Percentiles rank a stretch among this genome's conserved stretches.
These are phyloP conservation scores for Ptilonorhynchus violaceus DNA, from an alignment of 2,113 vertebrate species.

Conservation along the genomic window DNA sequence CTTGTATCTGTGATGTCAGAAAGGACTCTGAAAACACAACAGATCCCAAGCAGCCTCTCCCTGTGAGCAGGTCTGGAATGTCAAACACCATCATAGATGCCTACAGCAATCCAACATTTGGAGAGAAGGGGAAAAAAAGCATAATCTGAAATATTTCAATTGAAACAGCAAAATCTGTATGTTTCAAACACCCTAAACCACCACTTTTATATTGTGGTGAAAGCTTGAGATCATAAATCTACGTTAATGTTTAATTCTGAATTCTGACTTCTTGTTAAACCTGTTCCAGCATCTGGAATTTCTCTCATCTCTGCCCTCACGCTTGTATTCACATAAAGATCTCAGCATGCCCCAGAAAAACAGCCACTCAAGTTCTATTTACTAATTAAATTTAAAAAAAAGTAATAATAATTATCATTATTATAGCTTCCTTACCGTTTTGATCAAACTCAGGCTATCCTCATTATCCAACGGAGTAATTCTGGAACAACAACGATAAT, in stretches of 20 bases:
- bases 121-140: not conserved
- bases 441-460: slow-evolving; percentile 81
- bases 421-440: slow-evolving; percentile 82
- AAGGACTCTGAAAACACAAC: slow-evolving; percentile 95
- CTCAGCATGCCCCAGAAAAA: not conserved
- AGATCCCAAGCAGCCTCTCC: slow-evolving; percentile 82
- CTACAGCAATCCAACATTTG: slow-evolving; percentile 60
- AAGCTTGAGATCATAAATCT: not conserved
- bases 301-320: not conserved
- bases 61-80: slow-evolving; percentile 83
- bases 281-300: not conserved
- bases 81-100: slow-evolving; percentile 86
- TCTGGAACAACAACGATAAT: slow-evolving; percentile 66
- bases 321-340: not conserved
- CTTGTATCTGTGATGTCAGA: slow-evolving; percentile 86
- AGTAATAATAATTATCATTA: not conserved
- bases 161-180: not conserved
- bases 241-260: not conserved
- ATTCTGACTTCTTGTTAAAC: not conserved
- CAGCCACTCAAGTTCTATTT: not conserved
- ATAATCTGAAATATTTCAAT: not conserved
- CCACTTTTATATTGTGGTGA: fast-evolving
- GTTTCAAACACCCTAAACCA: not conserved
- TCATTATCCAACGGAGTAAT: slow-evolving; percentile 81
- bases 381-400: not conserved